Evolutionary conservation across 2,113 vertebrate genomes (phyloP), one percentile per base, ranked within the genome.

Genomic region (Aphyosemion australe): DNA sequence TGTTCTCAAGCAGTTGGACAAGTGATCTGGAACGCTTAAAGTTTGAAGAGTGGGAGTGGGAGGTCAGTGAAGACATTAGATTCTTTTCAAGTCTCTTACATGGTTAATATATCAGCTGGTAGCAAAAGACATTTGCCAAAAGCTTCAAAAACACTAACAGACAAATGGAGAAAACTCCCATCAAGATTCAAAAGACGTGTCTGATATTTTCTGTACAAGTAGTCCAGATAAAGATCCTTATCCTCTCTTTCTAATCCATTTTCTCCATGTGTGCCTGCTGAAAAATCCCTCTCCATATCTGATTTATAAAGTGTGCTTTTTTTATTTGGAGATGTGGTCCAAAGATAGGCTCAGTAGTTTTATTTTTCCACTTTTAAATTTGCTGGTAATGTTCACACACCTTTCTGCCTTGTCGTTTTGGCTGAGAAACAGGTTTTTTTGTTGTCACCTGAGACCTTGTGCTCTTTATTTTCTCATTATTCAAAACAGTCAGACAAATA

Each of bases 381-480:
- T 43, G 41, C 49, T 16, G 56, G 52, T 57, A 16, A 64, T 41
- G 42, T 41, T 50, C 1, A 72, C 43, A 61, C 67, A 70, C 48
- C 62, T 19, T 16, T 9, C 26, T 63, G 54, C 15, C 34, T 69
- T 4, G 20, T 57, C 51, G 37, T 55, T 65, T 61, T 20, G 57
- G 49, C 49, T 45, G 61, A 71, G 66, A 57, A 81, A 78, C 59
- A 21, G 26, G 78, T 78, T 80, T 26, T 26, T 54, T 80, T 26
- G 20, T 54, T 37, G 61, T 74, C 59, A 80, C 64, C 63, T 68
- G 74, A 86, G 61, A 75, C 42, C 19, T 53, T 5, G 1, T 20
- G 16, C 26, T 76, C 41, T 61, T 47, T 67, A 69, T 79, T 72
- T 20, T 61, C 20, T 42, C 45, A 56, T 64, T 41, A 34, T 71